A percentile compares a stretch with the other conserved stretches of the same genome.
These are phyloP conservation scores for Caiman crocodilus DNA, from an alignment of 2,797 vertebrate genomes.

Conservation along the genomic window DNA sequence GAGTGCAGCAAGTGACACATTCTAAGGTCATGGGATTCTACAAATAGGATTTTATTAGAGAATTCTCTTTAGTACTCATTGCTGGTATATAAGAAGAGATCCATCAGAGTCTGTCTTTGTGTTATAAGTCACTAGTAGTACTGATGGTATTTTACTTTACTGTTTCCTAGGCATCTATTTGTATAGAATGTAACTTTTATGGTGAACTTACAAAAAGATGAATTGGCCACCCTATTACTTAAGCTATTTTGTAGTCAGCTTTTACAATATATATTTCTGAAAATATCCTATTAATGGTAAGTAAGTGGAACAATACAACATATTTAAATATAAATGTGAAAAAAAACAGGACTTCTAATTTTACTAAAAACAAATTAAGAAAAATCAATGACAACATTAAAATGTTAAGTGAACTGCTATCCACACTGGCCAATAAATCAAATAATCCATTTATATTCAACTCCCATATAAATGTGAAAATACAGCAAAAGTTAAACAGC, in stretches of 20 bases:
- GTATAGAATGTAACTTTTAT: background rate
- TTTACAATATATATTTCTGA: background rate
- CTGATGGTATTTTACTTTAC: background rate
- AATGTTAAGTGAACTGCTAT: background rate
- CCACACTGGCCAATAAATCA: background rate
- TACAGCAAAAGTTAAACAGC: background rate
- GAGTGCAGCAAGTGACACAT: too few relatives aligned
- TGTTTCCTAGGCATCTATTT: background rate
- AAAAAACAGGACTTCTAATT: background rate
- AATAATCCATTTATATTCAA: background rate
- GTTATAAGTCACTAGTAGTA: background rate
- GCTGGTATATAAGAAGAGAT: background rate
- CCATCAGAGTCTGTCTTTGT: background rate
- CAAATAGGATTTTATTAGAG: background rate
- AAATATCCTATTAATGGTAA: background rate
- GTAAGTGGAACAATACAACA: background rate
- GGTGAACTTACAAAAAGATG: accelerated
- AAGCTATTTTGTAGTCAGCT: background rate
- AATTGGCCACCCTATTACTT: background rate
- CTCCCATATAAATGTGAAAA: background rate
- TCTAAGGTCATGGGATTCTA: background rate
- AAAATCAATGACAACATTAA: background rate
- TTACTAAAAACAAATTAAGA: background rate
- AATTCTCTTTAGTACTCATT: background rate
- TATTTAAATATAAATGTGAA: background rate